These are phyloP conservation scores for Phyto melanocephala DNA, from an alignment of 2,888 invertebrate species.

Conservation along the genomic window DNA sequence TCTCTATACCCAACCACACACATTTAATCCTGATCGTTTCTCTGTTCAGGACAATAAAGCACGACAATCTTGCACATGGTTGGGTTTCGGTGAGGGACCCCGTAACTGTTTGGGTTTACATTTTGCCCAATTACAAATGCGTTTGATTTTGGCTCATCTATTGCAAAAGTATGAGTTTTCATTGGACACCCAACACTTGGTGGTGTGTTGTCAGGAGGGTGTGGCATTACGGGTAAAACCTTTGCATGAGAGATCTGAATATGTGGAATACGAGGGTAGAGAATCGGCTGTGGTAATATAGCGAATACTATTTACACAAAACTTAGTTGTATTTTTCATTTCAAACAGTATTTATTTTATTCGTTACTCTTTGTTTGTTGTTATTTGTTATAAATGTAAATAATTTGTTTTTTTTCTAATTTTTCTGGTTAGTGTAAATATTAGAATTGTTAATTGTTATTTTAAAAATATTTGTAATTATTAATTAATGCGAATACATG, in stretches of 20 bases:
- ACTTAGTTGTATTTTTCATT: too few species aligned
- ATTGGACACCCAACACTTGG: slow-evolving; percentile 68
- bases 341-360: slow-evolving; percentile 21
- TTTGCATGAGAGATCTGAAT: slow-evolving; percentile 58
- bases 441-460: background rate
- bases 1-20: slow-evolving; percentile 82
- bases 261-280: slow-evolving; percentile 56
- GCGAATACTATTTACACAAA: background rate
- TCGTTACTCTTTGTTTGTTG: too few species aligned
- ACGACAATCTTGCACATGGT: slow-evolving; percentile 74
- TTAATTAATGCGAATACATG: too few species aligned
- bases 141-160: slow-evolving; percentile 70
- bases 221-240: slow-evolving; percentile 70
- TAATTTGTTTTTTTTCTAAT: background rate
- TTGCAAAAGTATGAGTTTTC: slow-evolving; percentile 72
- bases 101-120: slow-evolving; percentile 78
- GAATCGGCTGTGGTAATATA: slow-evolving; percentile 61
- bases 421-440: slow-evolving; percentile 12
- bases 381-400: slow-evolving; percentile 37
- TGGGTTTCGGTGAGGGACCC: slow-evolving; percentile 79
- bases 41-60: slow-evolving; percentile 80
- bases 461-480: background rate
- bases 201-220: slow-evolving; percentile 69
- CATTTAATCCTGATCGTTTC: slow-evolving; percentile 83
- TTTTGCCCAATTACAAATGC: slow-evolving; percentile 74